These are phyloP conservation scores for Zygaena filipendulae DNA, from an alignment of 2,888 invertebrate genomes.

Conservation along the genomic window DNA sequence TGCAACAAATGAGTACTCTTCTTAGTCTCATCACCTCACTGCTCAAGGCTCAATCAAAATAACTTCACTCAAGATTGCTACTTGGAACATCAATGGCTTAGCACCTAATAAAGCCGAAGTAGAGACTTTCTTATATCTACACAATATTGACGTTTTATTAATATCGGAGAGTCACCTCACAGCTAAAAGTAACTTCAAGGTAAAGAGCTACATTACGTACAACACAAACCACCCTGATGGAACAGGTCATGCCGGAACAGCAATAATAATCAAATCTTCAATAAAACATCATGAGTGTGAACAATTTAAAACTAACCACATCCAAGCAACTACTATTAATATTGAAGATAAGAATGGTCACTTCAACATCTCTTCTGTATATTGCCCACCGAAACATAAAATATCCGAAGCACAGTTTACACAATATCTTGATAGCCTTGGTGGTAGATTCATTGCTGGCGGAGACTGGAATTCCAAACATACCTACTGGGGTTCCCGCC, in stretches of 20 bases:
- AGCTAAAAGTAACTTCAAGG: conserved; percentile 2
- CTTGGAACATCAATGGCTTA: conserved; percentile 17
- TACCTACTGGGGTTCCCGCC: conserved; percentile 1
- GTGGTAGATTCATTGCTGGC: conserved; percentile 6
- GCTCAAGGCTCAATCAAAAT: conserved; percentile 2
- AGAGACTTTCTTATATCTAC: conserved; percentile 5
- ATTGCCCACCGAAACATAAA: conserved; percentile 8
- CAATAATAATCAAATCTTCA: conserved; percentile 13
- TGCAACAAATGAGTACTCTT: conserved; percentile 14
- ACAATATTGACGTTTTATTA: conserved; percentile 14
- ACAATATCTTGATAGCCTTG: conserved; percentile 5
- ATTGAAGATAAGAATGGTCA: too few species aligned
- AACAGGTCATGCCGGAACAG: conserved; percentile 8
- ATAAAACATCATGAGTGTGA: conserved; percentile 16
- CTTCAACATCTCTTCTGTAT: conserved; percentile 7
- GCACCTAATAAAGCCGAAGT: conserved; percentile 13
- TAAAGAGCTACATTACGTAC: conserved; percentile 10
- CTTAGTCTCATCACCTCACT: conserved; percentile 13
- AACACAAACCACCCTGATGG: conserved; percentile 10
- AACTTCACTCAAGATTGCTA: conserved; percentile 9
- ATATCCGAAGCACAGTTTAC: conserved; percentile 2
- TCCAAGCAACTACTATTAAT: too few species aligned
- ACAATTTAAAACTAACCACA: too few species aligned
- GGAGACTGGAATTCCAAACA: conserved; percentile 8
- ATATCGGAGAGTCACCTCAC: conserved; percentile 15